Base-by-base conservation (phyloP, 2,888 invertebrate genomes). In the Ennomos erosarius region DNA sequence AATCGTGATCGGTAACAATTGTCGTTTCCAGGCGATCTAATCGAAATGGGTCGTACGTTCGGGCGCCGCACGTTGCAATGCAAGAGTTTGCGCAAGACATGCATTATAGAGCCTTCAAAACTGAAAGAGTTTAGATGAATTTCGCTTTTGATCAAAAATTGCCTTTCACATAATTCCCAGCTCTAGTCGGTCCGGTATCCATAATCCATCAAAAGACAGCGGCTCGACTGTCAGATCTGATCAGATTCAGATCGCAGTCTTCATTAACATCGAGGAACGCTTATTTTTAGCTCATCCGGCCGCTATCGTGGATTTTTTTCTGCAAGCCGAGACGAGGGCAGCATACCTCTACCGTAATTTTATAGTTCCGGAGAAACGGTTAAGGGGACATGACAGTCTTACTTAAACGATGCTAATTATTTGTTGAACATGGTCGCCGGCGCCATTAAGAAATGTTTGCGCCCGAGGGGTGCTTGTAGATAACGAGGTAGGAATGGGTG, bases 1-100 rank as follows among this genome's bases (percentile, higher is more conserved):
- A 84, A 73, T 90, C 90, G 91, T 91, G 92, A 90, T 90, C 86
- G 84, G 84, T 84, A 88, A 84, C 88, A 84, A 83, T 83, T 75
- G 84, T 78, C 74, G 78, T 64, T 79, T 79, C 76, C 82, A 75
- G 74, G 74, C 68, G 86, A 87, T 87, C 78, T 82, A 82, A 86
- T 87, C 86, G 82, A 85, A 84, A 85, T 85, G 72, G 86, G 87
- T 84, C 82, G 82, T 59, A 55, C 69, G 59, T 55, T 50, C 70
- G 62, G 71, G 71, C 71, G 75, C 73, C 71, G 71, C 72, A 70
- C 67, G 70, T 59, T 56, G 64, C 48, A 56, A 61, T 56, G 64
- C 48, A 56, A 61, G 55, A 67, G 72, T 62, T 85, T 84, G 81
- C 74, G 76, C 79, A 85, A 84, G 57, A 49, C 44, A 48, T 67